phyloP scores from a whole-genome alignment of 2,113 vertebrate species.

The Myanophis thanlyinensis region DNA sequence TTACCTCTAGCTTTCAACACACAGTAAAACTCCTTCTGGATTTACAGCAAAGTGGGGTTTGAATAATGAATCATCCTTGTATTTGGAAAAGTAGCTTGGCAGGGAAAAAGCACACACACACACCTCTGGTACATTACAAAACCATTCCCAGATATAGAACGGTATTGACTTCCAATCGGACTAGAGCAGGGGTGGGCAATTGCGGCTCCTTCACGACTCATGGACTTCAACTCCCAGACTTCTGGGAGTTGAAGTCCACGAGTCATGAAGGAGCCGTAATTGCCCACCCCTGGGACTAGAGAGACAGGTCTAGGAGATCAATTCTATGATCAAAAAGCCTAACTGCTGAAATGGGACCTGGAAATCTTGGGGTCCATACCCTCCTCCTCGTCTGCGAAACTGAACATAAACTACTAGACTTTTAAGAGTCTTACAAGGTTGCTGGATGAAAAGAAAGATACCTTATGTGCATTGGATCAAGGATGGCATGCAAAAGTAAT shows the following conservation, averaged over 20 bases:
- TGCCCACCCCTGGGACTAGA: no score
- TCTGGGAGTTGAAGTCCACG: no score
- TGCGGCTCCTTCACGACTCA: no score
- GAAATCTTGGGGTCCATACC: background rate
- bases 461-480: background rate
- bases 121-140: background rate
- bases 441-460: background rate
- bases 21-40: background rate
- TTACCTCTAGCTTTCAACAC: background rate
- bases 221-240: no score
- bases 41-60: background rate
- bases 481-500: background rate
- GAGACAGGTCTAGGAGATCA: background rate
- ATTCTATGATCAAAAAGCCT: background rate
- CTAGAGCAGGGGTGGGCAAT: no score
- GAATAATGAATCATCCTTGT: no score
- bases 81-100: background rate
- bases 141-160: background rate
- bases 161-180: no score
- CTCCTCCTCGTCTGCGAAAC: background rate
- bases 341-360: background rate
- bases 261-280: no score
- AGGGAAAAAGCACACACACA: background rate
- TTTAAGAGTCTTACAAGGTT: background rate
- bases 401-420: background rate